Base-by-base conservation (phyloP, 2,888 invertebrate species). In the Amblyjoppa proteus region DNA sequence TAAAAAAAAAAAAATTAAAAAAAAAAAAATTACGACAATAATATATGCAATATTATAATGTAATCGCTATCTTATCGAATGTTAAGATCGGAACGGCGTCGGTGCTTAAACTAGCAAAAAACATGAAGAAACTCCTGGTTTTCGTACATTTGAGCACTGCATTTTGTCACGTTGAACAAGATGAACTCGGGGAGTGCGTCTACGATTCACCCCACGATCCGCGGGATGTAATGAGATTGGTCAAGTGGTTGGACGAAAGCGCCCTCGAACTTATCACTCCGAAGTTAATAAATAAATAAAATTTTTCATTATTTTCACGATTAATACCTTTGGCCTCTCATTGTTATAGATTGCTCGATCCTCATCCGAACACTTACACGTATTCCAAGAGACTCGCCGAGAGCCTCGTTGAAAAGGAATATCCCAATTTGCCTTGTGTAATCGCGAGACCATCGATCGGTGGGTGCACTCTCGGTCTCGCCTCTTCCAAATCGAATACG, bases 61-160 rank as follows among this genome's bases (percentile, higher is more conserved):
- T 45, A 16, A 68, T 9, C 51, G 20, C 9, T 31, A 16, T 16
- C 2, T 31, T 9, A 25, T 13, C 11, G 49, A 11, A 31, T 45
- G 45, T 66, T 76, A 89, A 93, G 93, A 84, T 96, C 68, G 99
- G 98, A 66, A 98, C 99, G 0, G 95, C 96, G 88, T 95, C 97
- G 88, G 96, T 98, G 49, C 94, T 99, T 45, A 96, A 97, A 31
- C 94, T 99, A 25, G 97, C 97, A 86, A 97, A 96, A 92, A 95
- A 96, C 81, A 97, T 99, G 94, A 96, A 96, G 89, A 96, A 97
- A 9, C 94, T 99, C 34, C 95, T 95, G 88, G 96, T 96, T 0
- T 96, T 98, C 87, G 95, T 99, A 5, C 98, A 99, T 93, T 95
- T 99, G n/a, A 99, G 99, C 6, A 99, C 99, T 0, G 99, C 99